Evolutionary conservation across 1,140 invertebrate species (phyloP), one percentile per base, ranked within the genome.

Genomic region (Harlomillsia oculata): DNA sequence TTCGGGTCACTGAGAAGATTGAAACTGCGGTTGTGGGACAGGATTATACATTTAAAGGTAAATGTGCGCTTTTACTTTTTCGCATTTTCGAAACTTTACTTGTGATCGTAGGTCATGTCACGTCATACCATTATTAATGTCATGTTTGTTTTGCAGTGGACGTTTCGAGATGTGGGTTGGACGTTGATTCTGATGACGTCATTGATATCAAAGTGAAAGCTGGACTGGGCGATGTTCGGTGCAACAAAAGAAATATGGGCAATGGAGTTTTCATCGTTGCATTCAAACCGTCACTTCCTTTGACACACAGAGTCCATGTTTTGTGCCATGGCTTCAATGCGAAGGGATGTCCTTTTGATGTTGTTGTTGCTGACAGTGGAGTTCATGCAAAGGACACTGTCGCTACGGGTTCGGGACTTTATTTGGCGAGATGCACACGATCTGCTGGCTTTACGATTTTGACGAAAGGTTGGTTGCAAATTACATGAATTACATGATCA

Each of bases 281-380:
- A 20, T 96, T 89, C 70, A 85, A 88, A 71, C 91, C 92, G 2
- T 79, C 80, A 2, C 74, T 82, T 44, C 82, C 82, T 26, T 84
- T 83, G 2, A 83, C 87, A 4, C 91, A 96, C 71, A 79, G 84
- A 62, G 78, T 96, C 23, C 79, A 82, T 62, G 75, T 89, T 26
- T 76, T 81, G 37, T 90, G 85, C 71, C 89, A 88, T 72, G 82
- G 82, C 29, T 76, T 82, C 21, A 82, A 82, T 20, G 76, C 80
- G 2, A 71, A 76, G n/a, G 71, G 77, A 74, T 76, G 36, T 50
- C 63, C 63, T 13, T 63, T 65, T 51, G 53, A 58, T 46, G 48
- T 73, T 71, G 48, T 69, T 69, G 67, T 65, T 9, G 43, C 53
- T n/a, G 63, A 64, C 32, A 36, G 49, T 53, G 59, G 69, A 72